Evolutionary conservation across 1,140 invertebrate genomes (phyloP), one percentile per base, ranked within the genome.

Genomic region (Drosophila pseudoananassae): DNA sequence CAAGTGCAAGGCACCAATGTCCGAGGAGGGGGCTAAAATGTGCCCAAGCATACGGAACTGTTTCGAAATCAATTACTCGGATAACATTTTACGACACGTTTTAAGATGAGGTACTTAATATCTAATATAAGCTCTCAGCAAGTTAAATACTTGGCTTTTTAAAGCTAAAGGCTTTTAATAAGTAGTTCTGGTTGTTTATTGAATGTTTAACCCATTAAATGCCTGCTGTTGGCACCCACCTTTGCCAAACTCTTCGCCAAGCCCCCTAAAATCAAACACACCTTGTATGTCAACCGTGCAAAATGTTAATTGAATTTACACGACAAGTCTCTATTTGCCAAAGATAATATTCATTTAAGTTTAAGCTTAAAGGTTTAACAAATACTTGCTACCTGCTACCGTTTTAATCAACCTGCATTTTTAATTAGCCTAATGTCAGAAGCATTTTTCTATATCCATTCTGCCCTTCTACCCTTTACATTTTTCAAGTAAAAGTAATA

Each of bases 1-100:
- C 66, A 70, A 70, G 66, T 70, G 63, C 66, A 69, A n/a, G 65
- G 20, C 40, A 36, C 43, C 25, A 46, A 57, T 27, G 40, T 7
- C 25, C 12, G 23, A 27, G 36, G 12, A 27, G 20, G 53, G 36
- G 20, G 17, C 20, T 14, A 7, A 6, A 61, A 63, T 4, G 7
- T 6, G 12, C 20, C 15, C 17, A 10, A 36, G 15, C 15, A 29
- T 31, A 65, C 65, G 65, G 49, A 69, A 66, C 8, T 47, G 40
- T 20, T 43, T 10, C 45, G 10, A 65, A 50, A 50, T 14, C 49
- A 15, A 10, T 12, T 33, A 15, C 15, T 33, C 14, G 15, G 9
- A 20, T 10, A 12, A 36, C 2, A 33, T 1, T 31, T 36, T n/a
- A n/a, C 14, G 20, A 14, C 15, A 12, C 36, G 40, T 25, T 29